Base-by-base conservation (phyloP, 1,140 invertebrate genomes). In the Eueides isabella region DNA sequence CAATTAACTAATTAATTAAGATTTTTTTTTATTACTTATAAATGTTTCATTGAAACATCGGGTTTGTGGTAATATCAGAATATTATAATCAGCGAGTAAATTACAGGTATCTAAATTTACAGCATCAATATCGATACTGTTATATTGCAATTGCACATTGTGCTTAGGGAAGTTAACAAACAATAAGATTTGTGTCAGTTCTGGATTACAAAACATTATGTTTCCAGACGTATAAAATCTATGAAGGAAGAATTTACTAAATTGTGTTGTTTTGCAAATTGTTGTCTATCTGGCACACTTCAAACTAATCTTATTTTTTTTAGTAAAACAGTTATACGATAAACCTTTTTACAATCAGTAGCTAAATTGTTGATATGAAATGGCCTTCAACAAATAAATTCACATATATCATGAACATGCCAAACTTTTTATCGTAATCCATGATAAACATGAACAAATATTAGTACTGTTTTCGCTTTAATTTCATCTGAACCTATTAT, bases 351-450 rank as follows among this genome's bases (percentile, higher is more conserved):
- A 55, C 48, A 55, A 55, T 55, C 48, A 26, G 48, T 55, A 55
- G 11, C 48, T 61, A 61, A 28, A 61, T 71, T 66, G 16, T 41
- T 38, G 67, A 71, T 68, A 71, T 64, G 31, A 19, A 31, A 26
- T 69, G 55, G 55, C 81, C 80, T 82, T 83, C 77, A 77, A 55
- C 48, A 55, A 7, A 44, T 26, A 55, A 55, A 80, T 64, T 74
- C 71, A 81, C 74, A 70, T 68, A 23, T 65, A 74, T 71, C 71
- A 44, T 23, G 61, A 71, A 76, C 75, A 78, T 80, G 81, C 82
- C 75, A 82, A 80, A 79, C 66, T 41, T 77, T 67, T 80, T 79
- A 81, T 78, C 76, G 74, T 79, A 75, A 80, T 79, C 73, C 74
- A 28, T 70, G 79, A 82, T 81, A 84, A 81, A 78, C 71, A 71